phyloP scores from a whole-genome alignment of 2,888 invertebrate genomes.

The Sesia bembeciformis region DNA sequence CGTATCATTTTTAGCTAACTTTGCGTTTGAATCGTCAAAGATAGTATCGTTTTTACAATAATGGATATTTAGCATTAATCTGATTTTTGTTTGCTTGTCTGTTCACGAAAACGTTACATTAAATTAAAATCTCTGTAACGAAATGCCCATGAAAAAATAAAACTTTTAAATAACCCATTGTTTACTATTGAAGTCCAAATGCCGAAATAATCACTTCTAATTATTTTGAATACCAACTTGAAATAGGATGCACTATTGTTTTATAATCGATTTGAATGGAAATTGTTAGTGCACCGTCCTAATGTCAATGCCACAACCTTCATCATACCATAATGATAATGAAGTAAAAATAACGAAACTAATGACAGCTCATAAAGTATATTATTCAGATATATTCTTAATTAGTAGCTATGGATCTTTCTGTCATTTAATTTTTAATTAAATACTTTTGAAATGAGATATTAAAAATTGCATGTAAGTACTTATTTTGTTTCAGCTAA shows the following conservation, averaged over 20 bases:
- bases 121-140: not conserved
- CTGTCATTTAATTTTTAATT: no score
- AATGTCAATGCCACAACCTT: conserved; percentile 12
- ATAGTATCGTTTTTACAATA: no score
- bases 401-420: no score
- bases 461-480: not conserved
- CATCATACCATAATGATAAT: not conserved
- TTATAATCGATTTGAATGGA: conserved; percentile 1
- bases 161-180: not conserved
- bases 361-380: no score
- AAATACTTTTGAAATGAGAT: not conserved
- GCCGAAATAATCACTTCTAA: conserved; percentile 5
- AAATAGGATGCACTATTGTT: conserved; percentile 5
- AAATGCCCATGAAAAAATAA: not conserved
- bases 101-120: no score
- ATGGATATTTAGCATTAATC: no score
- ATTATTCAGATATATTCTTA: conserved; percentile 2
- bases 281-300: not conserved
- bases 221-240: conserved; percentile 2
- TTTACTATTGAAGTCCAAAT: conserved; percentile 1
- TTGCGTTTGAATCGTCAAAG: no score
- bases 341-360: not conserved
- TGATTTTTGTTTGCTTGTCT: no score
- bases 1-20: no score
- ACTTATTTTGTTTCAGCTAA: conserved; percentile 57